Base-by-base conservation (phyloP, 2,797 vertebrate species). In the Gobio occitaniae region DNA sequence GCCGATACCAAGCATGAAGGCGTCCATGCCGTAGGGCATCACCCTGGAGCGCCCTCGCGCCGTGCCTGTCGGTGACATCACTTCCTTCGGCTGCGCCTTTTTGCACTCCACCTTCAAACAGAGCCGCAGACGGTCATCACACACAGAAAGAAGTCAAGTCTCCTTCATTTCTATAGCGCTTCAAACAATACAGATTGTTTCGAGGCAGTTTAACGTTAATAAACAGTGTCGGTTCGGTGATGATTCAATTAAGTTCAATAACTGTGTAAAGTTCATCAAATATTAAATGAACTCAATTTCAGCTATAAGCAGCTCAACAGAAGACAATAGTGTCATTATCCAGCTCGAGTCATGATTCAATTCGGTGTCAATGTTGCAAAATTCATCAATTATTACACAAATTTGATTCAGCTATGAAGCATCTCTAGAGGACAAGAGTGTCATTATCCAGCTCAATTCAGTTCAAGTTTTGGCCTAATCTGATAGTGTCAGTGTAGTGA, bases 11-110 rank as follows among this genome's bases (percentile, higher is more conserved):
- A 97, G 92, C 97, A 97, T 97, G 92, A 97, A 97, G 89, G 97
- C 96, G 29, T 97, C 97, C 97, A 97, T 97, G 89, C 96, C 96
- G 0, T 97, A 97, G 90, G 97, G 97, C 96, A 97, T 96, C 84
- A 97, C 96, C 89, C 97, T 93, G 90, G 97, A 96, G 79, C 97
- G 93, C 15, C 97, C 96, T 80, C 97, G 92, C 61, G 98, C 97
- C 5, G 96, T 95, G 83, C 96, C 97, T 0, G 96, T 96, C 0
- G 97, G 97, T 65, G 96, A 97, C 97, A 97, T 97, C 93, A 97
- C 97, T 90, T 97, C 97, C 94, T 97, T 97, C 21, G 97, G 97
- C 92, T 97, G 97, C 38, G 97, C 97, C 91, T 97, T 97, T 93
- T 97, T 97, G 93, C 96, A 97, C 92, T 97, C 97, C 92, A 97